Evolutionary conservation across 2,797 vertebrate species (phyloP), one percentile per base, ranked within the genome.

Genomic region (Melanogrammus aeglefinus): DNA sequence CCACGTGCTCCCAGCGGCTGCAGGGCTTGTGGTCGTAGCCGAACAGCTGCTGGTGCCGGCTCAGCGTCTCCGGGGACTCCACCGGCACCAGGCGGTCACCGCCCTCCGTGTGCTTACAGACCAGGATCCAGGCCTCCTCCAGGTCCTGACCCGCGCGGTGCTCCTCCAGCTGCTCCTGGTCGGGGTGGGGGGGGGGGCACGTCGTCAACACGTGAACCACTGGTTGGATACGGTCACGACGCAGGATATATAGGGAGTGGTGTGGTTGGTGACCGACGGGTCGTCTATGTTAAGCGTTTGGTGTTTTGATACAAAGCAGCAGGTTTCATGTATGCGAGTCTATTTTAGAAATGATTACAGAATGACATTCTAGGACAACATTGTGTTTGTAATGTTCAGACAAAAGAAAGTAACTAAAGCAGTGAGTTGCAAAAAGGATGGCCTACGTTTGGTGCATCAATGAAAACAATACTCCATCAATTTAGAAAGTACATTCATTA

Each of bases 1-100:
- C 97, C 88, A 97, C 97, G 79, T 99, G 96, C 83, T 99, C 97
- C 97, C 98, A 99, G 78, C 96, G 95, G 92, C 92, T 94, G 86
- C 96, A 95, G 0, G 97, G 95, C 57, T 96, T 96, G 89, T 96
- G 96, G 93, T 99, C 96, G n/a, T 96, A 94, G 7, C 98, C 98
- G 1, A 99, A 97, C 75, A 99, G 94, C 91, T 97, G 96, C 88
- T 98, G 96, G 79, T 97, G 97, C 75, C 96, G 92, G 89, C 93
- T 93, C 81, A 96, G 89, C 4, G 95, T 95, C 84, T 98, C 96
- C 0, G 94, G 91, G 0, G 97, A 97, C 90, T 98, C 97, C 24
- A 98, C 96, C 0, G 96, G 96, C 72, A 98, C 97, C 69, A 99
- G 94, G 70, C 96, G 92, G 91, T 97, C 96, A 0, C 97, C 97